Evolutionary conservation across 92 coral and sea anemone species (phyloP).

Genomic region (Isaurus tuberculatus): DNA sequence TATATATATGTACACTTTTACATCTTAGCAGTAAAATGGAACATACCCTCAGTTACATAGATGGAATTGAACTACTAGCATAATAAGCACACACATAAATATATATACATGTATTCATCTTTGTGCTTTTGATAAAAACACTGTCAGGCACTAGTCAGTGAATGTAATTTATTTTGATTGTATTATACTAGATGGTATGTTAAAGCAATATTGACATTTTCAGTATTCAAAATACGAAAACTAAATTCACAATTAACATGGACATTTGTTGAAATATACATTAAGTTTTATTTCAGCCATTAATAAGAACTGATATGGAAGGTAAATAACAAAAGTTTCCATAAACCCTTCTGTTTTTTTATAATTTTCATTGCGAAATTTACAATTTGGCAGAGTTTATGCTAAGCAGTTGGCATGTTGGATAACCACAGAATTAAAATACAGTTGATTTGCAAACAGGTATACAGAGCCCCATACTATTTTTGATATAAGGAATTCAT

Average conservation of each 20-base stretch:
- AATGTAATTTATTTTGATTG: slow-evolving; percentile 42
- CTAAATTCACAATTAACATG: slow-evolving; percentile 3
- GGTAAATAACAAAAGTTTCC: not conserved
- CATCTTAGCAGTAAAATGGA: slow-evolving; percentile 13
- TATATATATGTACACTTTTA: slow-evolving; percentile 22
- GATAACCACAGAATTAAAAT: slow-evolving; percentile 39
- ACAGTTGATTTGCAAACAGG: slow-evolving; percentile 15
- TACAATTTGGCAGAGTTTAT: slow-evolving; percentile 24
- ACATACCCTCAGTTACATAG: not conserved
- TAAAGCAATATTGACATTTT: slow-evolving; percentile 20
- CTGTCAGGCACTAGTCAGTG: slow-evolving; percentile 19
- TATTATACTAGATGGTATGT: not conserved
- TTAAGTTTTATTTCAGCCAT: not conserved
- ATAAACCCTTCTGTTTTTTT: not conserved
- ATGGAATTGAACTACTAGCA: not conserved
- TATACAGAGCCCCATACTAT: slow-evolving; percentile 15
- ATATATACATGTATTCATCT: slow-evolving; percentile 18
- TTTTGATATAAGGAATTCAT: slow-evolving; percentile 45
- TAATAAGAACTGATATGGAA: not conserved
- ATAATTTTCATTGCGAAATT: slow-evolving; percentile 32
- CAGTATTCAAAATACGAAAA: slow-evolving; percentile 17
- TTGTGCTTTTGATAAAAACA: not conserved
- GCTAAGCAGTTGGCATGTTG: slow-evolving; percentile 21
- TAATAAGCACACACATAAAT: not conserved
- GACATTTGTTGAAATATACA: not conserved